Evolutionary conservation across 2,113 vertebrate species (phyloP).

Genomic region (Vimba vimba): DNA sequence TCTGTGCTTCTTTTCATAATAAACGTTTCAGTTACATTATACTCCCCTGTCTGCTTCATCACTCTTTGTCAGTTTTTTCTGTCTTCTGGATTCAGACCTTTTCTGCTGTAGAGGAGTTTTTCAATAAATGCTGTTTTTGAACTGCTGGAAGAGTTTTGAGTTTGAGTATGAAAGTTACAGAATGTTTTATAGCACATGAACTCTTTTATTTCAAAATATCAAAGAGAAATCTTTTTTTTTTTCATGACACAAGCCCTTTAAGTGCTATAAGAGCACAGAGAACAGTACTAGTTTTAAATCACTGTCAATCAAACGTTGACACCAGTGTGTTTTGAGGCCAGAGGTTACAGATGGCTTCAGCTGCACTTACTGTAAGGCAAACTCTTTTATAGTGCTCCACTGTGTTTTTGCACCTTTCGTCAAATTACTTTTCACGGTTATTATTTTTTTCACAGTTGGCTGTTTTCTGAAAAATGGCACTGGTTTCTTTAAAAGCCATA

Average conservation of each 20-base stretch:
- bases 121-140: constrained; percentile 7
- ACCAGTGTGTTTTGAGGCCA: constrained; percentile 15
- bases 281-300: neutral
- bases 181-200: neutral
- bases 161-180: neutral
- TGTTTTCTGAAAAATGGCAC: neutral
- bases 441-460: constrained; percentile 15
- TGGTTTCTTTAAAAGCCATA: neutral
- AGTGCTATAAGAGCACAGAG: neutral
- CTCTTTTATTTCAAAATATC: neutral
- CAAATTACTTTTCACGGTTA: constrained; percentile 9
- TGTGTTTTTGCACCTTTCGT: neutral
- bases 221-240: neutral
- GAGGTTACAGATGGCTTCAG: constrained; percentile 30
- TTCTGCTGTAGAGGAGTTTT: neutral
- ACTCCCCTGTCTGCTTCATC: too few species aligned
- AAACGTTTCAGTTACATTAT: too few species aligned
- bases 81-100: neutral
- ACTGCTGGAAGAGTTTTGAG: neutral
- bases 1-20: too few species aligned
- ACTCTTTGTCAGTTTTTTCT: neutral
- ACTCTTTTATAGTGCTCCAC: neutral
- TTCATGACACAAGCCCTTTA: neutral
- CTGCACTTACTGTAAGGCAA: constrained; percentile 29
- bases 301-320: constrained; percentile 12